Evolutionary conservation across 2,888 invertebrate genomes (phyloP).

Genomic region (Eilema griseolum): DNA sequence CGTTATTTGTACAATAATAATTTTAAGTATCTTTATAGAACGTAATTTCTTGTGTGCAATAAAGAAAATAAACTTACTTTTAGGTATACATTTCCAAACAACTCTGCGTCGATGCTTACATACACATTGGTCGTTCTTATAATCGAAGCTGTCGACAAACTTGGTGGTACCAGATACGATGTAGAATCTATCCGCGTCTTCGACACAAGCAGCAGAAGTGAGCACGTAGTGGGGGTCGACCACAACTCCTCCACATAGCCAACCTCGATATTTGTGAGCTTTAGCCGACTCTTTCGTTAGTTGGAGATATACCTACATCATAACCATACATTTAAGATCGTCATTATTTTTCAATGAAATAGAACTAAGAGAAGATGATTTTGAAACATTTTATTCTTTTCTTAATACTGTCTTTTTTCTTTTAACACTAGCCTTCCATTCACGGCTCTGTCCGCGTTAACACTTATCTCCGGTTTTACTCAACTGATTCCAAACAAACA

Average conservation of each 20-base stretch:
- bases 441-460: too few relatives aligned
- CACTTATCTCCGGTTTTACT: too few relatives aligned
- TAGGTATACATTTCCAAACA: conserved; percentile 83
- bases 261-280: conserved; percentile 79
- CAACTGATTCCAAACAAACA: too few relatives aligned
- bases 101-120: conserved; percentile 77
- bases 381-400: neutral
- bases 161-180: conserved; percentile 79
- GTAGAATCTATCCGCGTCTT: conserved; percentile 81
- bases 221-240: conserved; percentile 74
- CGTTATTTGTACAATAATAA: too few relatives aligned
- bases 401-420: neutral
- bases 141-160: conserved; percentile 78
- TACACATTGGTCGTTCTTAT: conserved; percentile 73
- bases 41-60: too few relatives aligned
- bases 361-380: neutral
- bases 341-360: neutral
- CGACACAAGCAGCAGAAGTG: conserved; percentile 82
- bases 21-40: too few relatives aligned
- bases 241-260: conserved; percentile 81
- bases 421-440: too few relatives aligned
- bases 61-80: conserved; percentile 67
- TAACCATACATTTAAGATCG: neutral
- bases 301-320: conserved; percentile 75
- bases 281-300: conserved; percentile 81